These are phyloP conservation scores for Drosophila suboccidentalis DNA, from an alignment of 2,888 invertebrate genomes.

Conservation along the genomic window DNA sequence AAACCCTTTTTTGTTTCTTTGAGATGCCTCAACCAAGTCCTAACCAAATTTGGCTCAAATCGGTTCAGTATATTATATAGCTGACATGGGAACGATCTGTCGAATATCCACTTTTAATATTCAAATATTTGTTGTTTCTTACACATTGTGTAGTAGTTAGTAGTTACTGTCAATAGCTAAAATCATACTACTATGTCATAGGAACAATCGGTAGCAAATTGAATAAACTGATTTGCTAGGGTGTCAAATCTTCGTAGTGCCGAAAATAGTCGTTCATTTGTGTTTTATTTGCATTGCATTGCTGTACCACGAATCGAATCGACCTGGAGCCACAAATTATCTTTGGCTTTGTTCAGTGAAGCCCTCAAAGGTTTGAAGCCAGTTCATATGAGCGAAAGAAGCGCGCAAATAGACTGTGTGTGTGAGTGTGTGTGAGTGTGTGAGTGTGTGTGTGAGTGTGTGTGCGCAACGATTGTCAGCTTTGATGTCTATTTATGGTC, in stretches of 20 bases:
- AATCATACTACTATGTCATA: too few species aligned
- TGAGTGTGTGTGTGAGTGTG: slow-evolving; percentile 2
- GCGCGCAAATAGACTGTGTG: slow-evolving; percentile 67
- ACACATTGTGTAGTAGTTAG: not conserved
- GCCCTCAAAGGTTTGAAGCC: slow-evolving; percentile 41
- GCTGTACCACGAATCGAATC: slow-evolving; percentile 8
- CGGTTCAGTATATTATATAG: too few species aligned
- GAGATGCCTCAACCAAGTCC: too few species aligned
- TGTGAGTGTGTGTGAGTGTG: slow-evolving; percentile 30
- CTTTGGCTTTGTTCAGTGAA: slow-evolving; percentile 65
- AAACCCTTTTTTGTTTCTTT: too few species aligned
- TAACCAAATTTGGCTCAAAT: too few species aligned
- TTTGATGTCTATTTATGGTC: slow-evolving; percentile 75
- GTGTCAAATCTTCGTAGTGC: not conserved
- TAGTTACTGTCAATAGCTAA: too few species aligned
- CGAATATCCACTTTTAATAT: too few species aligned
- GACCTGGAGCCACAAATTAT: slow-evolving; percentile 12
- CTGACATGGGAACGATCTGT: too few species aligned
- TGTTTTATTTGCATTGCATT: slow-evolving; percentile 9
- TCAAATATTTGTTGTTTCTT: not conserved
- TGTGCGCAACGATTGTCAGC: slow-evolving; percentile 34
- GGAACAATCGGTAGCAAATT: not conserved
- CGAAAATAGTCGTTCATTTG: not conserved
- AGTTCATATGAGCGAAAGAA: slow-evolving; percentile 65
- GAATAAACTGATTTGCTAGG: not conserved